These are phyloP conservation scores for Isaurus tuberculatus DNA, from an alignment of 92 coral and sea anemone genomes.

Conservation along the genomic window DNA sequence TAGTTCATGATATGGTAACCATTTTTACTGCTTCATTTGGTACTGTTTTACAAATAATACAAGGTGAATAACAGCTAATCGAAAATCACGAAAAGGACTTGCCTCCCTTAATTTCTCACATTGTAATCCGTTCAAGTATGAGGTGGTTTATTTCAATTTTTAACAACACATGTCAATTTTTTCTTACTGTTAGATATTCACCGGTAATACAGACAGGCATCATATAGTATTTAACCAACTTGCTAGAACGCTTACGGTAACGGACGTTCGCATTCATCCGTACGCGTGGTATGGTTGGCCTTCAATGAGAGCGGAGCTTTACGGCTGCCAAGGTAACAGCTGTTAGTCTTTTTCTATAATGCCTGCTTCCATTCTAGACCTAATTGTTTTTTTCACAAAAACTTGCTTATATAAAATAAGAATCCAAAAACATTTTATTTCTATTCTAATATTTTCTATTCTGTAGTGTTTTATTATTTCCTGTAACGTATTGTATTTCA, in stretches of 20 bases:
- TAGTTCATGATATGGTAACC: too few relatives aligned
- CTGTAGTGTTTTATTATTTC: too few relatives aligned
- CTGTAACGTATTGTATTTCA: too few relatives aligned
- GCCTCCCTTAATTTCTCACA: background rate
- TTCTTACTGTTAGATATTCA: constrained; percentile 60
- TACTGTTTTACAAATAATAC: too few relatives aligned
- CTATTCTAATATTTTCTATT: too few relatives aligned
- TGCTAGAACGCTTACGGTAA: constrained; percentile 66
- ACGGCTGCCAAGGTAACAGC: constrained; percentile 71
- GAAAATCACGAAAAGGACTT: background rate
- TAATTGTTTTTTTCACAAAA: too few relatives aligned
- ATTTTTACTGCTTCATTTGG: too few relatives aligned
- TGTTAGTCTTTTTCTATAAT: too few relatives aligned
- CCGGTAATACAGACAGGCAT: constrained; percentile 64
- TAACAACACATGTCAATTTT: background rate
- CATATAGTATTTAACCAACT: constrained; percentile 71
- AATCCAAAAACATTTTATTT: too few relatives aligned
- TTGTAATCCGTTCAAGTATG: background rate
- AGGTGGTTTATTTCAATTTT: background rate
- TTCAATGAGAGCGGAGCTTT: constrained; percentile 84
- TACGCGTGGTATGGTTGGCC: constrained; percentile 80
- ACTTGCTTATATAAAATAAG: too few relatives aligned
- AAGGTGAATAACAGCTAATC: too few relatives aligned
- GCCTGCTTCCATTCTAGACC: too few relatives aligned
- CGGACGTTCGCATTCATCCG: constrained; percentile 74